Conservation (phyloP, 2,113 vertebrate genomes). For the Cavia porcellus region DNA sequence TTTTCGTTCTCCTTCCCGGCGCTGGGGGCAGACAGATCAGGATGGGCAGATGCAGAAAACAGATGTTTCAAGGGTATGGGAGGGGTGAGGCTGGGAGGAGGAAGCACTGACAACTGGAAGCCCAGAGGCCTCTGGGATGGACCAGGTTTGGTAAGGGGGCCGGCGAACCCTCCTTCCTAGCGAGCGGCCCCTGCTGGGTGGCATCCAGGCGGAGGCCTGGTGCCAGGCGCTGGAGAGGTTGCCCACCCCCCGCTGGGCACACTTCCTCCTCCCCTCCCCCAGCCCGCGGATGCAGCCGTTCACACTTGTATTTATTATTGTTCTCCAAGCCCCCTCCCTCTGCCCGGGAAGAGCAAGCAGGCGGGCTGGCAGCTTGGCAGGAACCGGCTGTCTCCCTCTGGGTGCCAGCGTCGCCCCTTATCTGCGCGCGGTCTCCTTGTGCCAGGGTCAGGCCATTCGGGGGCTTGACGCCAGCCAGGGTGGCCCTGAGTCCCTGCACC, state of each 20-base stretch:
- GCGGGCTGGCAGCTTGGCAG: conserved; percentile 82
- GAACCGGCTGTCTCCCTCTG: conserved; percentile 81
- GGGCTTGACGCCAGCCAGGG: background rate
- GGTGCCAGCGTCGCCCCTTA: conserved; percentile 77
- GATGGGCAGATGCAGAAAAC: background rate
- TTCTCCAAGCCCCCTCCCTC: conserved; percentile 61
- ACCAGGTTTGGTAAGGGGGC: background rate
- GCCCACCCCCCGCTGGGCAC: background rate
- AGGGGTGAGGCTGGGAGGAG: background rate
- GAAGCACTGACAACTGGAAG: background rate
- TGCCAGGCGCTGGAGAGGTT: conserved; percentile 68
- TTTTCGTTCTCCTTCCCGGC: background rate
- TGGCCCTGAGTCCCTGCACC: conserved; percentile 21
- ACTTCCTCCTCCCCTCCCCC: conserved; percentile 74
- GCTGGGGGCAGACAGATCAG: background rate
- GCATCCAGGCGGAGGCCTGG: background rate
- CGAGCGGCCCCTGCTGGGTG: background rate
- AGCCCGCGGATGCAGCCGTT: background rate
- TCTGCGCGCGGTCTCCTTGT: conserved; percentile 41
- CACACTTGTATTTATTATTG: conserved; percentile 68
- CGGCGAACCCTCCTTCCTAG: conserved; percentile 26
- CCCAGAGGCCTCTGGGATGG: conserved; percentile 25
- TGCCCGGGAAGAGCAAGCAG: conserved; percentile 70
- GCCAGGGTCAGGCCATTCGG: conserved; percentile 39
- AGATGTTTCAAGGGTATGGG: conserved; percentile 16